Base-by-base conservation (phyloP, 2,797 vertebrate species). In the Thunnus albacares region DNA sequence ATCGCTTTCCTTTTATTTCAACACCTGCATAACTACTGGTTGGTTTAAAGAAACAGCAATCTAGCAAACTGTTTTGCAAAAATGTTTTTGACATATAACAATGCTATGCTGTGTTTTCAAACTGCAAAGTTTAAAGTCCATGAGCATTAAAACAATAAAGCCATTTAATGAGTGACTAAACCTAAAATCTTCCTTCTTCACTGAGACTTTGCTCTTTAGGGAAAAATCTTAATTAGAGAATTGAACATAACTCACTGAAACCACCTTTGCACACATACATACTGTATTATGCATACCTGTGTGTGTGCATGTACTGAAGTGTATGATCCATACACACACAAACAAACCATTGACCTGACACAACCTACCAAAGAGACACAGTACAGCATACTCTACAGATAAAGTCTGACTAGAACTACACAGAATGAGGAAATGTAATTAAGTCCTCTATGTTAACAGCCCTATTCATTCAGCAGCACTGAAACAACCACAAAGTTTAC, bases 121-220 rank as follows among this genome's bases (percentile, higher is more conserved):
- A 58, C 33, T n/a, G 7, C 12, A 60, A 71, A 26, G 81, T 69
- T 70, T 75, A 77, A 91, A 92, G 87, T 92, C 76, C 85, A 86
- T 11, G 58, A 3, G 59, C 66, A 77, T 83, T 75, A 81, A 73
- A 88, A 75, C 78, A 79, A 80, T 90, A 80, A 89, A 92, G 45
- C 43, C 4, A 52, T 43, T 83, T 83, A 68, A 90, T 76, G 22
- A 85, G 56, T 51, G 20, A 66, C 65, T 3, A 59, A 62, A 78
- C n/a, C 12, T 51, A 26, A 71, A 72, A 24, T 9, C 22, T 18
- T 28, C 10, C 24, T 22, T 75, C 57, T 68, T 75, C 10, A 41
- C 41, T 33, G 20, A 80, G 56, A 73, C 79, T 81, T 69, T 65
- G 55, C 57, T 72, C 60, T 47, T 49, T 24, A 12, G 28, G 11